Conservation (phyloP, 1,140 invertebrate genomes). For the Archegozetes longisetosus region DNA sequence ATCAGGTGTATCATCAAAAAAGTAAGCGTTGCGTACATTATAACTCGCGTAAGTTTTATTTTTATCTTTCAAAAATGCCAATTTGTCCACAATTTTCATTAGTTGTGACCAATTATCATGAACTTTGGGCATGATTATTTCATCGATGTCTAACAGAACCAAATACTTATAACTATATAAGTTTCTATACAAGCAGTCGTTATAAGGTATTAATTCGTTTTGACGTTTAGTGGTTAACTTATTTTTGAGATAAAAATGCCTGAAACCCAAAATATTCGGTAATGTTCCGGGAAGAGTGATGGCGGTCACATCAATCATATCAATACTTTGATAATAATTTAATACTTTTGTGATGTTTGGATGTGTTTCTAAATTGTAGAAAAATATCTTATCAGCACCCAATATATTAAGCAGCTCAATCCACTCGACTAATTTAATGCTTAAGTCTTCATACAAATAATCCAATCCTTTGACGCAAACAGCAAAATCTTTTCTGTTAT, state of each 20-base stretch:
- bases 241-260: slow-evolving; percentile 72
- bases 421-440: slow-evolving; percentile 82
- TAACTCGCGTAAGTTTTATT: slow-evolving; percentile 64
- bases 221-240: slow-evolving; percentile 76
- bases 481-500: slow-evolving; percentile 59
- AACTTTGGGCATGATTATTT: slow-evolving; percentile 80
- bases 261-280: slow-evolving; percentile 69
- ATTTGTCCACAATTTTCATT: slow-evolving; percentile 47
- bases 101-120: slow-evolving; percentile 55
- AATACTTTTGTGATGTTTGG: slow-evolving; percentile 78
- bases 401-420: slow-evolving; percentile 68
- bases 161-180: slow-evolving; percentile 79
- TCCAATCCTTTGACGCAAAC: slow-evolving; percentile 88
- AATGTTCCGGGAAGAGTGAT: slow-evolving; percentile 79
- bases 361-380: slow-evolving; percentile 78
- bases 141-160: slow-evolving; percentile 77
- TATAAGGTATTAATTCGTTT: slow-evolving; percentile 90
- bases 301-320: slow-evolving; percentile 63
- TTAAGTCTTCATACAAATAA: slow-evolving; percentile 76
- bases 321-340: slow-evolving; percentile 53
- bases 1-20: slow-evolving; percentile 58
- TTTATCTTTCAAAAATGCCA: slow-evolving; percentile 37
- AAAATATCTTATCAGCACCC: slow-evolving; percentile 79
- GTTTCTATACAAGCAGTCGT: slow-evolving; percentile 87
- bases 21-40: slow-evolving; percentile 85